These are phyloP conservation scores for Discoglossus pictus DNA, from an alignment of 2,797 vertebrate species.

Conservation along the genomic window DNA sequence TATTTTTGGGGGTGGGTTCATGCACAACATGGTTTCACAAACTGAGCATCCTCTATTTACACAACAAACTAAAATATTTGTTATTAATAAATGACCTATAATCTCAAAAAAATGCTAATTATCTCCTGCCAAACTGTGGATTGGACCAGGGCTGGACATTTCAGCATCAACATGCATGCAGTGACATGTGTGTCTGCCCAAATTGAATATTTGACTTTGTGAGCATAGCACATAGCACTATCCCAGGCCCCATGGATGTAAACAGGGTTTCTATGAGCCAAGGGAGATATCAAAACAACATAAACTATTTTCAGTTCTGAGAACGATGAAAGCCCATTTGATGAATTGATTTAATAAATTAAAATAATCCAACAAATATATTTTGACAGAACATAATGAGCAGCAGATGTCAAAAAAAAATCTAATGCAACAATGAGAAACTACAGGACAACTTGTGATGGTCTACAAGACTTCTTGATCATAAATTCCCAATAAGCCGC, in stretches of 20 bases:
- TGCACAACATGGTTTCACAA: too few relatives aligned
- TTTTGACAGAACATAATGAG: background rate
- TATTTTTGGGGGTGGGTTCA: too few relatives aligned
- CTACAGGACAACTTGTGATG: background rate
- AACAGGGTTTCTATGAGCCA: background rate
- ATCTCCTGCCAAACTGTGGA: too few relatives aligned
- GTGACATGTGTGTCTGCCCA: background rate
- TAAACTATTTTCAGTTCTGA: slow-evolving; percentile 12
- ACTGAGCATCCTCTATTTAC: too few relatives aligned
- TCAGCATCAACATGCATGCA: background rate
- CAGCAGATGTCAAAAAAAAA: slow-evolving; percentile 28
- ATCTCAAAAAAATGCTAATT: too few relatives aligned
- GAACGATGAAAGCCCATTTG: slow-evolving; percentile 1
- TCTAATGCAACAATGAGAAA: background rate
- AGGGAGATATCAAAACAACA: background rate
- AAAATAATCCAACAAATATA: background rate
- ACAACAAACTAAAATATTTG: background rate
- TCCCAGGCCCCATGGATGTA: slow-evolving; percentile 27
- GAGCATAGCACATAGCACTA: background rate
- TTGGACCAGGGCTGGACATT: background rate
- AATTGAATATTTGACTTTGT: too few relatives aligned
- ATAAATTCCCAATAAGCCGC: too few relatives aligned
- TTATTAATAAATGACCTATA: too few relatives aligned
- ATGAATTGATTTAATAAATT: slow-evolving; percentile 22
- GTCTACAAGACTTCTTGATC: too few relatives aligned